A percentile compares a stretch with the other conserved stretches of the same genome.
phyloP scores from a whole-genome alignment of 2,113 vertebrate species.

The Poeciliopsis prolifica region DNA sequence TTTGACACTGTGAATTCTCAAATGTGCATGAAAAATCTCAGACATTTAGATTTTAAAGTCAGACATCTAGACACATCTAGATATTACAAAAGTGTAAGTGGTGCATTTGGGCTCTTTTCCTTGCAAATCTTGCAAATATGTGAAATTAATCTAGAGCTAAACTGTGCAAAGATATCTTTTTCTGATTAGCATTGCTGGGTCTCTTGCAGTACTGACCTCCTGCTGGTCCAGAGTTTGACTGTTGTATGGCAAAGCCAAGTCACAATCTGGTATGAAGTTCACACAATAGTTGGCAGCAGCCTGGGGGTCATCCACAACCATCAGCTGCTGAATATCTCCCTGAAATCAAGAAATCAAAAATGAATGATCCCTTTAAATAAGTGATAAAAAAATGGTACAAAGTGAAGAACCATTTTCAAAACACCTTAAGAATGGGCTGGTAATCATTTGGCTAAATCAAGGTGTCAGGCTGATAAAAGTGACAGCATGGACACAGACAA shows the following conservation, averaged over 20 bases:
- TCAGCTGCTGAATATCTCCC: conserved; percentile 91
- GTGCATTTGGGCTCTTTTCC: too few relatives aligned
- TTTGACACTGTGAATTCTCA: too few relatives aligned
- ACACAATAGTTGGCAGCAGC: conserved; percentile 85
- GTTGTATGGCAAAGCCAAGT: conserved; percentile 73
- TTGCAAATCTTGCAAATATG: too few relatives aligned
- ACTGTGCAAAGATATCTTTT: not conserved
- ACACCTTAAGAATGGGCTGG: not conserved
- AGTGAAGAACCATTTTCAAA: not conserved
- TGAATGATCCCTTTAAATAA: not conserved
- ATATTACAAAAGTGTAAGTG: too few relatives aligned
- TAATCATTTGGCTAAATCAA: conserved; percentile 12
- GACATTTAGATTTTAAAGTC: too few relatives aligned
- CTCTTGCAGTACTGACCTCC: conserved; percentile 69
- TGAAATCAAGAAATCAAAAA: conserved; percentile 61
- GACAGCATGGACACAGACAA: not conserved
- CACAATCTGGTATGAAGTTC: conserved; percentile 85
- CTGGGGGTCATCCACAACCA: conserved; percentile 81
- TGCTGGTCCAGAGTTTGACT: conserved; percentile 56
- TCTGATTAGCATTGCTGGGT: conserved; percentile 16
- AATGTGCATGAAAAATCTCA: too few relatives aligned
- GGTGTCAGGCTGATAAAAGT: not conserved
- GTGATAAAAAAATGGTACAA: conserved; percentile 9
- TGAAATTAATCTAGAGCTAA: too few relatives aligned
- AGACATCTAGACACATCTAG: too few relatives aligned